Evolutionary conservation across 2,888 invertebrate genomes (phyloP).

Genomic region (Rhagonycha fulva): DNA sequence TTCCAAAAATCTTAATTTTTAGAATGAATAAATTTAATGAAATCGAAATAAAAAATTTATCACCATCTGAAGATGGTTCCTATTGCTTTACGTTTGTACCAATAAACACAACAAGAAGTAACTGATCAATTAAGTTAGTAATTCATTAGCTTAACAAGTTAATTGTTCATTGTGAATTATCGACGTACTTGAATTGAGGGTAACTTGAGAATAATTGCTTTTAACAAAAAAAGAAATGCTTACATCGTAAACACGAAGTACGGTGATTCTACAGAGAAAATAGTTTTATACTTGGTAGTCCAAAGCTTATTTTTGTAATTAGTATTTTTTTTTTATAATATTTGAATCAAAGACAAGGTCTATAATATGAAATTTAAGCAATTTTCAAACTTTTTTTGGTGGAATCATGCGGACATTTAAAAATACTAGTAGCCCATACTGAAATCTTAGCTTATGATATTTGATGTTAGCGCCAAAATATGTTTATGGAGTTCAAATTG

Average conservation of each 20-base stretch:
- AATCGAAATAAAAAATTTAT: neutral
- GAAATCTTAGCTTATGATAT: no score
- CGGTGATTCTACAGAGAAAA: neutral
- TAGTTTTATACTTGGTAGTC: neutral
- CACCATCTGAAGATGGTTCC: neutral
- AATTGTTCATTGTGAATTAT: neutral
- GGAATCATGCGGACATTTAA: no score
- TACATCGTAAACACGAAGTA: neutral
- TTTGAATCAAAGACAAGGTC: no score
- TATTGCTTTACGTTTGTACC: neutral
- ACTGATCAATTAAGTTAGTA: neutral
- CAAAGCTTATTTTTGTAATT: no score
- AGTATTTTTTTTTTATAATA: no score
- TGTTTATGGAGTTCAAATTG: no score
- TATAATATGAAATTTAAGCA: no score
- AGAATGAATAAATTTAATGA: neutral
- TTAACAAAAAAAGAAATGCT: neutral
- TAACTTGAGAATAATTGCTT: neutral
- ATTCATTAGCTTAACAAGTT: neutral
- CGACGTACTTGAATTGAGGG: neutral
- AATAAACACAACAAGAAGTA: neutral
- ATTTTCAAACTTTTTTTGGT: no score
- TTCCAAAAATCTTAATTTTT: neutral
- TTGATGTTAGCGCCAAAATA: no score
- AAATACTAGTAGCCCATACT: no score